phyloP scores from a whole-genome alignment of 2,797 vertebrate species.

The Molossus molossus region DNA sequence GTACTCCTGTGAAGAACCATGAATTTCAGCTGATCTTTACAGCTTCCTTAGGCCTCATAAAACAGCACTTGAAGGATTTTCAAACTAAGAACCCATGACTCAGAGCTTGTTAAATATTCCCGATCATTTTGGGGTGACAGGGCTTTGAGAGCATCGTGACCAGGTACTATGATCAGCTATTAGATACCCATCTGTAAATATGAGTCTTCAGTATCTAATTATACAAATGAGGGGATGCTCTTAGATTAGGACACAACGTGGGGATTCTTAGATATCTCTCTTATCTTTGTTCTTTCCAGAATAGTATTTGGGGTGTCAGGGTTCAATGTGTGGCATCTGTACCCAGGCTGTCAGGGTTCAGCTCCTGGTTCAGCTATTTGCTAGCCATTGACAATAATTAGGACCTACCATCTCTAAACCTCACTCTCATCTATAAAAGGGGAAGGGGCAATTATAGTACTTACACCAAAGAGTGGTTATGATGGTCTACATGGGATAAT shows the following conservation, averaged over 20 bases:
- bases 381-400: not conserved
- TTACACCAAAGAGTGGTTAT: not conserved
- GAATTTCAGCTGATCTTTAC: slow-evolving; percentile 48
- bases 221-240: not conserved
- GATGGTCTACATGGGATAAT: slow-evolving; percentile 3
- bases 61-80: not conserved
- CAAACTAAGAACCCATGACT: not conserved
- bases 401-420: not conserved
- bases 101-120: slow-evolving; percentile 32
- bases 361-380: not conserved
- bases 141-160: not conserved
- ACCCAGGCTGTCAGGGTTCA: not conserved
- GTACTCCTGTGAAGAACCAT: not conserved
- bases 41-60: slow-evolving; percentile 46
- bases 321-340: not conserved
- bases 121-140: not conserved
- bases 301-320: not conserved
- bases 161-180: not conserved
- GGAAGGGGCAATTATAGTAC: not conserved
- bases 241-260: not conserved
- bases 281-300: slow-evolving; percentile 10
- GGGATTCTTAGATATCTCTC: not conserved
- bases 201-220: not conserved
- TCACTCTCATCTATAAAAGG: slow-evolving; percentile 18
- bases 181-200: not conserved